A percentile compares a stretch with the other conserved stretches of the same genome.
phyloP scores from a whole-genome alignment of 2,888 invertebrate species.

The Dendrolimus houi region DNA sequence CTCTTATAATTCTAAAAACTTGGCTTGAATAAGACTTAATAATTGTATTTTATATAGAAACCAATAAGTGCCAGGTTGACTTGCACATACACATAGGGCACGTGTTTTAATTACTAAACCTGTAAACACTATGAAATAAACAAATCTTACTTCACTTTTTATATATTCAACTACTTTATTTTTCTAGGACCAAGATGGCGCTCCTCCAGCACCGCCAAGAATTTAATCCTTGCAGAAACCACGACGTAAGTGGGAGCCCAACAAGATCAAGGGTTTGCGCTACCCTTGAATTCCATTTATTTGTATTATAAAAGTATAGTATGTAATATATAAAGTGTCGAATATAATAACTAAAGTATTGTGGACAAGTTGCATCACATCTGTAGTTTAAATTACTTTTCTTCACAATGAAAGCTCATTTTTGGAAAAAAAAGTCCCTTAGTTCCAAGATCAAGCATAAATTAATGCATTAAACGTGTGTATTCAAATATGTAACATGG shows the following conservation, averaged over 20 bases:
- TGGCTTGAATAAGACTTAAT: too few relatives aligned
- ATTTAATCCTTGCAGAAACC: conserved; percentile 32
- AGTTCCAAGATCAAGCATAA: too few relatives aligned
- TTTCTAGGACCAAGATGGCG: conserved; percentile 61
- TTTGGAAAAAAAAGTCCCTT: too few relatives aligned
- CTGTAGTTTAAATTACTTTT: conserved; percentile 1
- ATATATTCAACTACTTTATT: conserved; percentile 3
- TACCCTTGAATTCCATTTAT: conserved; percentile 40
- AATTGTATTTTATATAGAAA: too few relatives aligned
- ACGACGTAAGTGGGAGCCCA: conserved; percentile 8
- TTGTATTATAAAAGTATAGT: conserved; percentile 32
- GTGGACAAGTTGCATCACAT: conserved; percentile 7
- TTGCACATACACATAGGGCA: too few relatives aligned
- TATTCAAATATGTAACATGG: too few relatives aligned
- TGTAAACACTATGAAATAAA: too few relatives aligned
- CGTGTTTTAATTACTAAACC: too few relatives aligned
- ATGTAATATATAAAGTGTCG: neutral
- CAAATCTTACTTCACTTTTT: too few relatives aligned
- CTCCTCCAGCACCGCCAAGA: conserved; percentile 66
- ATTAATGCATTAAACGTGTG: too few relatives aligned
- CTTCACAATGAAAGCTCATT: neutral
- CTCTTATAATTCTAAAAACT: too few relatives aligned
- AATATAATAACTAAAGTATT: neutral
- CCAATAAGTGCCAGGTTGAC: too few relatives aligned
- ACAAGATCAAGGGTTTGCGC: conserved; percentile 20